Conservation (phyloP, 2,888 invertebrate genomes). For the Nineta flava region DNA sequence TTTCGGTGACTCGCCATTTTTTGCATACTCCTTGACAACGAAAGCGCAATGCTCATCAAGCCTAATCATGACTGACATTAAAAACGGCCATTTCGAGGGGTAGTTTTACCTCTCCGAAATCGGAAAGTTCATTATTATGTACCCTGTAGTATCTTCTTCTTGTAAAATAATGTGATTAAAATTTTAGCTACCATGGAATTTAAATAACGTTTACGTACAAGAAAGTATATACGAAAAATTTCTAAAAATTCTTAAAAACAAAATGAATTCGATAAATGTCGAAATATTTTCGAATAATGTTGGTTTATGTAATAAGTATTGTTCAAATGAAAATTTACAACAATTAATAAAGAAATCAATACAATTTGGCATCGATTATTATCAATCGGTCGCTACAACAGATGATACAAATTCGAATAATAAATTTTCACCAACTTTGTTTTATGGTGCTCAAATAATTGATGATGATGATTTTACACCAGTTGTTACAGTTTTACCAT, state of each 20-base stretch:
- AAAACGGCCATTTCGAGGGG: too few relatives aligned
- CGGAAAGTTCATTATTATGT: too few relatives aligned
- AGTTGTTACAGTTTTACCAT: slow-evolving; percentile 29
- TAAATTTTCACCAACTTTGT: slow-evolving; percentile 15
- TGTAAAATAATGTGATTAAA: neutral
- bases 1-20: too few relatives aligned
- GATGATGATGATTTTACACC: slow-evolving; percentile 26
- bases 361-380: neutral
- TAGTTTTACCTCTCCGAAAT: too few relatives aligned
- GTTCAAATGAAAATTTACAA: slow-evolving; percentile 12
- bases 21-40: too few relatives aligned
- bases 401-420: neutral
- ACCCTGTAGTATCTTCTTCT: too few relatives aligned
- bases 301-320: slow-evolving; percentile 22
- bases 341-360: slow-evolving; percentile 10
- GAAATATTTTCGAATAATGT: slow-evolving; percentile 30
- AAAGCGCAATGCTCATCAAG: too few relatives aligned
- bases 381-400: neutral
- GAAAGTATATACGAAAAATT: slow-evolving; percentile 32
- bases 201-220: slow-evolving; percentile 33
- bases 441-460: slow-evolving; percentile 16
- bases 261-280: slow-evolving; percentile 23
- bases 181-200: slow-evolving; percentile 32
- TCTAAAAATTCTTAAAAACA: slow-evolving; percentile 27
- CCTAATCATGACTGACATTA: too few relatives aligned